These are phyloP conservation scores for Platygyra sinensis DNA, from an alignment of 64 coral and sea anemone genomes.

Conservation along the genomic window DNA sequence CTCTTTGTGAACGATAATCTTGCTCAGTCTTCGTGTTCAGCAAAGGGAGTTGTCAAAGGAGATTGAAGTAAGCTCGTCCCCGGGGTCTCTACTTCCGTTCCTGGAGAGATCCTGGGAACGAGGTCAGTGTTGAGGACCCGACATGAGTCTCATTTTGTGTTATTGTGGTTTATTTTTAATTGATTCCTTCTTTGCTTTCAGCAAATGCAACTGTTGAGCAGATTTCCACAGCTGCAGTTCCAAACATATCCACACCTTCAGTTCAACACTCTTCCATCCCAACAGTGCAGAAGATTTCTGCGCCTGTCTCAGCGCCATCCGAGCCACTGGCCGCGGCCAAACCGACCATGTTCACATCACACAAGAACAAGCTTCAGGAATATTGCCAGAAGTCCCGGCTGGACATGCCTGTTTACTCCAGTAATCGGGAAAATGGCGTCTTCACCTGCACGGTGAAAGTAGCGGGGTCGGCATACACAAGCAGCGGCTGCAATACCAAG, in stretches of 20 bases:
- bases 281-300: background rate
- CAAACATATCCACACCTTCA: too few species aligned
- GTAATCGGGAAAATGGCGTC: slow-evolving; percentile 52
- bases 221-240: background rate
- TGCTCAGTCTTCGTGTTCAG: too few species aligned
- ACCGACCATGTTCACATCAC: slow-evolving; percentile 31
- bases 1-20: too few species aligned
- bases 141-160: too few species aligned
- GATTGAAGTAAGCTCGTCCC: too few species aligned
- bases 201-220: background rate
- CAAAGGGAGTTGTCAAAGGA: too few species aligned
- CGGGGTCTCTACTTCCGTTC: too few species aligned
- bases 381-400: slow-evolving; percentile 85
- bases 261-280: background rate
- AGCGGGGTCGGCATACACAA: slow-evolving; percentile 55
- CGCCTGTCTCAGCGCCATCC: background rate
- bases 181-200: background rate
- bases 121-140: too few species aligned
- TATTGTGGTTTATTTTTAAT: background rate
- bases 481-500: slow-evolving; percentile 76
- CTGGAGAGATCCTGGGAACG: too few species aligned
- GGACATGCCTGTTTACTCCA: slow-evolving; percentile 73
- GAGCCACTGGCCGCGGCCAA: background rate
- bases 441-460: slow-evolving; percentile 73
- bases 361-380: slow-evolving; percentile 96